A percentile compares a stretch with the other conserved stretches of the same genome.
These are phyloP conservation scores for Apeira syringaria DNA, from an alignment of 2,888 invertebrate species.

Conservation along the genomic window DNA sequence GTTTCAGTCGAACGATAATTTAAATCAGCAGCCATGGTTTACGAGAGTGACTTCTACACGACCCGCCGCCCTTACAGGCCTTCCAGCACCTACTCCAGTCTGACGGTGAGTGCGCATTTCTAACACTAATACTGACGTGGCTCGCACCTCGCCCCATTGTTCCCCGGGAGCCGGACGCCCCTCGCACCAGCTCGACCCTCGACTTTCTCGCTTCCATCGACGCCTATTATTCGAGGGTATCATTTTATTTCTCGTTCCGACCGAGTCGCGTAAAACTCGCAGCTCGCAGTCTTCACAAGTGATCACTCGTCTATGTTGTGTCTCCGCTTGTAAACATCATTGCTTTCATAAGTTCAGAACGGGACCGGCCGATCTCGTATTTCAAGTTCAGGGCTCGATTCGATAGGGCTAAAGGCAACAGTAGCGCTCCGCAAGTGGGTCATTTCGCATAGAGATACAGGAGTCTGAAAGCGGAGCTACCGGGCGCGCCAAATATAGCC, in stretches of 20 bases:
- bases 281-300: slow-evolving; percentile 46
- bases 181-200: slow-evolving; percentile 76
- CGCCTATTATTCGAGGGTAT: slow-evolving; percentile 26
- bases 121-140: slow-evolving; percentile 59
- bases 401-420: slow-evolving; percentile 38
- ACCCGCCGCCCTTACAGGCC: slow-evolving; percentile 93
- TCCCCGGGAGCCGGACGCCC: slow-evolving; percentile 77
- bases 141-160: slow-evolving; percentile 67
- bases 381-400: slow-evolving; percentile 33
- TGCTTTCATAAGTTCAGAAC: slow-evolving; percentile 56
- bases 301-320: slow-evolving; percentile 42
- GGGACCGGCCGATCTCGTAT: slow-evolving; percentile 24
- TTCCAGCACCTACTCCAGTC: slow-evolving; percentile 89
- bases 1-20: slow-evolving; percentile 70
- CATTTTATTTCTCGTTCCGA: slow-evolving; percentile 33
- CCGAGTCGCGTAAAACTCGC: slow-evolving; percentile 33
- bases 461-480: slow-evolving; percentile 72
- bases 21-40: slow-evolving; percentile 88
- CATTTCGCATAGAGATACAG: slow-evolving; percentile 63
- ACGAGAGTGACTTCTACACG: slow-evolving; percentile 96
- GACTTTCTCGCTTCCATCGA: slow-evolving; percentile 45
- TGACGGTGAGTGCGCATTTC: slow-evolving; percentile 83
- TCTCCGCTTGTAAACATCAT: slow-evolving; percentile 69
- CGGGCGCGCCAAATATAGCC: slow-evolving; percentile 84
- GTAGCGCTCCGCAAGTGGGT: slow-evolving; percentile 69